Base-by-base conservation (phyloP, 1,140 invertebrate genomes). In the Ganaspis sp. region DNA sequence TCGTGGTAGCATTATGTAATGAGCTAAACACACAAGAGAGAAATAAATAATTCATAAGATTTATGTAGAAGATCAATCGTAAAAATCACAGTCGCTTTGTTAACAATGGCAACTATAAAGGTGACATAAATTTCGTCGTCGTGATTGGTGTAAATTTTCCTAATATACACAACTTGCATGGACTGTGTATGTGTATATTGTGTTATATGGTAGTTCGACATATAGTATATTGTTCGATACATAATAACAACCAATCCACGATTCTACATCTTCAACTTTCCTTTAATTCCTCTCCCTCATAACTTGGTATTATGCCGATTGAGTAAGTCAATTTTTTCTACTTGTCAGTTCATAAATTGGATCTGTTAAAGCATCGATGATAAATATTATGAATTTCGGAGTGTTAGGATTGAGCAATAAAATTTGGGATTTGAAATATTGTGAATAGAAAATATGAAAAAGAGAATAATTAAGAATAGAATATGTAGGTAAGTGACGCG, bases 41-140 rank as follows among this genome's bases (percentile, higher is more conserved):
- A 58, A 15, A 58, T 29, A 58, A 58, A 58, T 58, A 58, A 58
- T 58, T 58, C 21, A 23, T 26, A 58, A 58, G 29, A 34, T 6
- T 34, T 34, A 34, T 34, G 29, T 34, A 34, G 29, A 34, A 34
- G 54, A 15, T 26, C 54, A 29, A 58, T 15, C 54, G 21, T 58
- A 23, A 54, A 54, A 54, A 54, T 54, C 17, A 0, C 19, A 21
- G 53, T 23, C 21, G 9, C 53, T 54, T 23, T 54, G n/a, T 54
- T 23, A 54, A 54, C 53, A 54, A 54, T 9, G 11, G 53, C 19
- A 54, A 54, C 21, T 11, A 54, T 21, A 54, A 54, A 49, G 45
- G n/a, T 49, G 0, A 49, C 45, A 49, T 49, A 49, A 49, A 49
- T 49, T 49, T 49, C 15, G 19, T n/a, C 45, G n/a, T 49, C 15